Evolutionary conservation across 2,888 invertebrate genomes (phyloP), one percentile per base, ranked within the genome.

Genomic region (Leptura quadrifasciata): DNA sequence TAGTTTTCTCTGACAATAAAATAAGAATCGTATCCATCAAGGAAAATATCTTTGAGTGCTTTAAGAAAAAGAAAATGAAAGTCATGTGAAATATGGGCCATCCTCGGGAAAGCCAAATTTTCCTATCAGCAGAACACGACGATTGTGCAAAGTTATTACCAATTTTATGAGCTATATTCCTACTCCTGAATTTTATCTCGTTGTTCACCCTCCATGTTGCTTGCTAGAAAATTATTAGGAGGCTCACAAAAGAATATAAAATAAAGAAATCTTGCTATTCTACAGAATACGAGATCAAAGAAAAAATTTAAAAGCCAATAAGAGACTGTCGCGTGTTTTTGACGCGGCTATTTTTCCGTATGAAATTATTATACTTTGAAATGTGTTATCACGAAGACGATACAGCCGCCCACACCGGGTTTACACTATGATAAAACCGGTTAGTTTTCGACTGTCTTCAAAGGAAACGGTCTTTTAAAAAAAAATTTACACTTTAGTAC

Each of bases 41-140:
- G n/a, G 47, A 47, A n/a, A 47, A 47, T 58, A 57, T 57, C 20
- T 21, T 24, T 3, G 35, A 61, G 15, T 35, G 27, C 39, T 39
- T 21, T 39, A n/a, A 63, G 20, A 39, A 63, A 63, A 63, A 20
- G 39, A 63, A 65, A 65, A 54, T 54, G 65, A n/a, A 12, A 65
- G 52, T 21, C 39, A 15, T 31, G 20, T 39, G 64, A 64, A 35
- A 39, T 39, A 47, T 35, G 47, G 39, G 8, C 54, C 65, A 18
- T 52, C 24, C n/a, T 54, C 10, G 24, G 24, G 27, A 54, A 24
- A 65, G 21, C 24, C 52, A 54, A 65, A 65, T 65, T 65, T 54
- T 65, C 65, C 52, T 65, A 54, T 65, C 65, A 65, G 65, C 65
- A 27, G 35, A 65, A 65, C 21, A 52, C 24, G 65, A 54, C 24